phyloP scores from a whole-genome alignment of 2,888 invertebrate species.

The Monopis laevigella region DNA sequence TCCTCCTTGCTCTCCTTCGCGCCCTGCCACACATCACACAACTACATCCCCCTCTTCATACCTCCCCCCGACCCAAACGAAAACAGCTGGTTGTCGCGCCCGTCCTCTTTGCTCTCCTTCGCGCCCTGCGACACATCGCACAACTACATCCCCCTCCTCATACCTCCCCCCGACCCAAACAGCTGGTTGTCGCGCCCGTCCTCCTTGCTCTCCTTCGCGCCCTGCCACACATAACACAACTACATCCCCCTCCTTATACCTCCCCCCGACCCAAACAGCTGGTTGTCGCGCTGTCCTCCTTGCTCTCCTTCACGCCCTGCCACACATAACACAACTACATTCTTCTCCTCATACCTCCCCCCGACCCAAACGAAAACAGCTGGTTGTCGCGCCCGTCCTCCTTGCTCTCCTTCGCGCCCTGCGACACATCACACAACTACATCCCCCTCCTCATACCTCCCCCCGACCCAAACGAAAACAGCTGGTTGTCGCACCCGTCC shows the following conservation, averaged over 20 bases:
- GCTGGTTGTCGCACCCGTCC: conserved; percentile 85
- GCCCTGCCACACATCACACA: conserved; percentile 15
- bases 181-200: conserved; percentile 86
- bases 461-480: conserved; percentile 31
- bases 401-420: conserved; percentile 65
- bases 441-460: background rate
- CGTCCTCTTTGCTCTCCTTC: conserved; percentile 74
- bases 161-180: conserved; percentile 25
- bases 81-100: conserved; percentile 80
- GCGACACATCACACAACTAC: background rate
- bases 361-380: conserved; percentile 35
- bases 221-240: conserved; percentile 6
- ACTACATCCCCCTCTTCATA: background rate
- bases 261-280: conserved; percentile 47
- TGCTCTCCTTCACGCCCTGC: conserved; percentile 60
- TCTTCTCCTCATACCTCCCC: background rate
- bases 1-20: conserved; percentile 74
- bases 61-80: background rate
- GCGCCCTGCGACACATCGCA: conserved; percentile 27
- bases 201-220: conserved; percentile 70
- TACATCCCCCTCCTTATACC: background rate
- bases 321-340: background rate
- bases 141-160: background rate
- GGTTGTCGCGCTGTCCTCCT: conserved; percentile 85
- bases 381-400: conserved; percentile 86